Percentiles rank a stretch among this genome's conserved stretches.
Evolutionary conservation across 2,113 vertebrate genomes (phyloP).

Genomic region (Xenus cinereus): DNA sequence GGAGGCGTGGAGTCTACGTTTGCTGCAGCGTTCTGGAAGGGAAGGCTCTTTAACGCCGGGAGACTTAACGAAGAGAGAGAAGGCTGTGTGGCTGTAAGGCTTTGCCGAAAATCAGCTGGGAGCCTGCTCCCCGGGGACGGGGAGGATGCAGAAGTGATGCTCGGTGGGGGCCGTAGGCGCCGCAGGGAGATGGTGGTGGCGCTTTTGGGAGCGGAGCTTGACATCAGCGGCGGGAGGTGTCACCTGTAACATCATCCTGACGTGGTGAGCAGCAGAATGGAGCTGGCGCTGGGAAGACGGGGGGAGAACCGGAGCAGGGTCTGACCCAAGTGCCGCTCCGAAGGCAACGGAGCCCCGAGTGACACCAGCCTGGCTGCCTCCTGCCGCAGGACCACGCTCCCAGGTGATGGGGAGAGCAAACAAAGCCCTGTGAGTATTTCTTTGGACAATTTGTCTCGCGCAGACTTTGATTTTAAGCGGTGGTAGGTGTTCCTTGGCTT

Average conservation of each 20-base stretch:
- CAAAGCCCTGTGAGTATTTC: constrained; percentile 75
- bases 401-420: constrained; percentile 17
- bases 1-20: constrained; percentile 6
- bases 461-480: not conserved
- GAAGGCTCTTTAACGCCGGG: constrained; percentile 9
- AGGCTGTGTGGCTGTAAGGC: not conserved
- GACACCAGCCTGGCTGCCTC: not conserved
- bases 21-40: constrained; percentile 60
- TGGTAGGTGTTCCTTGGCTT: not conserved
- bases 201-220: constrained; percentile 52
- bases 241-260: constrained; percentile 73
- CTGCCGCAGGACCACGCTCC: not conserved
- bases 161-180: not conserved
- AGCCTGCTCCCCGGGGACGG: not conserved
- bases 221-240: constrained; percentile 68
- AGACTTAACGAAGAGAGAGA: constrained; percentile 6
- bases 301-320: constrained; percentile 10
- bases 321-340: not conserved
- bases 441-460: not conserved
- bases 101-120: constrained; percentile 17
- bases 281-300: not conserved
- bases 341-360: not conserved
- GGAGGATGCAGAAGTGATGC: constrained; percentile 59
- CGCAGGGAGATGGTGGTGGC: constrained; percentile 7
- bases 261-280: constrained; percentile 36